A percentile compares a stretch with the other conserved stretches of the same genome.
phyloP scores from a whole-genome alignment of 2,113 vertebrate genomes.

The Corythornis madagascariensis region DNA sequence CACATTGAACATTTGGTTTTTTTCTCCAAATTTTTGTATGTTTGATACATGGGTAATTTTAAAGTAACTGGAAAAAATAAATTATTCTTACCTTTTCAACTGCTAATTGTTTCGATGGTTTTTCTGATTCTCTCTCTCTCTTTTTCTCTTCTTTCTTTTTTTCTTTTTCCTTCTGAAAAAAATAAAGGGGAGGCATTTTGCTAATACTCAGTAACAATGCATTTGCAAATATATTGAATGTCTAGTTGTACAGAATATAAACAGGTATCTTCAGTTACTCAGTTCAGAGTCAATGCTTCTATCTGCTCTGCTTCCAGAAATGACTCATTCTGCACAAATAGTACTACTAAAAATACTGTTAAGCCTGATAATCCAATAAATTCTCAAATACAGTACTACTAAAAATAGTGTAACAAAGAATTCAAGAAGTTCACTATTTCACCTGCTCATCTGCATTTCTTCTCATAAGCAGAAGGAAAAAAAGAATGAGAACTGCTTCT shows the following conservation, averaged over 20 bases:
- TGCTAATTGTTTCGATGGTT: slow-evolving; percentile 74
- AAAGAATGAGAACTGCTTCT: neutral
- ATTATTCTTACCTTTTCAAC: slow-evolving; percentile 76
- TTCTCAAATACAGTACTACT: neutral
- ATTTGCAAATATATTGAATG: neutral
- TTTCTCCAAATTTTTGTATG: neutral
- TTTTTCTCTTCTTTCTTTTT: slow-evolving; percentile 90
- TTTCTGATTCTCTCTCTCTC: slow-evolving; percentile 86
- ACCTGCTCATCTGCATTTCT: neutral
- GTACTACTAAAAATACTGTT: neutral
- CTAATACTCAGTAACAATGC: neutral
- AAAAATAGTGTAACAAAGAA: neutral
- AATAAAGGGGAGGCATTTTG: neutral
- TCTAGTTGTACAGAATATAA: neutral
- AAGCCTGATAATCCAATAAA: neutral
- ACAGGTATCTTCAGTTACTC: neutral
- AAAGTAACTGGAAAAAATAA: neutral
- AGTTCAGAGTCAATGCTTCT: neutral
- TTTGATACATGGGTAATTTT: neutral
- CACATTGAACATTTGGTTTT: neutral
- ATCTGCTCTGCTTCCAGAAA: neutral
- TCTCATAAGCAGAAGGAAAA: neutral
- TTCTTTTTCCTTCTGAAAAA: slow-evolving; percentile 85
- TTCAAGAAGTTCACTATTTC: neutral
- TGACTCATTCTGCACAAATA: neutral